Conservation (phyloP, 2,113 vertebrate species). For the Ciconia stormi region DNA sequence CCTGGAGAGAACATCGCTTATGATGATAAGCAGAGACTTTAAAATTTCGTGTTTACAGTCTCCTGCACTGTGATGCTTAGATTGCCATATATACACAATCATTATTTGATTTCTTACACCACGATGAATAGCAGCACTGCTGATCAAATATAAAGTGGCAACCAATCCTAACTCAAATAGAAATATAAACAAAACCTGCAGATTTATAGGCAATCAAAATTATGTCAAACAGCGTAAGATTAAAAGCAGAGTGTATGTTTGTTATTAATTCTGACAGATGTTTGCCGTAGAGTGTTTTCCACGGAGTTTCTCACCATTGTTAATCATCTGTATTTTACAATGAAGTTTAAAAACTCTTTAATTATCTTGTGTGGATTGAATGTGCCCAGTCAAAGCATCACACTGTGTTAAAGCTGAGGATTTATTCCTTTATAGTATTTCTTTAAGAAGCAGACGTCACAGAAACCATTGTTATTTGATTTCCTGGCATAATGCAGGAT, state of each 20-base stretch:
- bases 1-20: background rate
- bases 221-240: background rate
- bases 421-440: background rate
- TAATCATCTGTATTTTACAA: background rate
- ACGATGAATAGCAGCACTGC: background rate
- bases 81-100: background rate
- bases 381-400: background rate
- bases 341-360: background rate
- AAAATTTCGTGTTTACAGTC: slow-evolving; percentile 5
- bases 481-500: background rate
- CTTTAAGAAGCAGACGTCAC: background rate
- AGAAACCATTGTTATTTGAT: background rate
- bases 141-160: background rate
- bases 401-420: background rate
- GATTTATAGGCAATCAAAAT: slow-evolving; percentile 57
- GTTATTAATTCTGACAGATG: slow-evolving; percentile 17
- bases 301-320: background rate
- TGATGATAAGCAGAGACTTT: slow-evolving; percentile 23
- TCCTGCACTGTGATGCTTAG: background rate
- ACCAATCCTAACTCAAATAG: background rate
- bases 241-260: slow-evolving; percentile 1
- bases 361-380: background rate
- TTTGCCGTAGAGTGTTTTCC: background rate
- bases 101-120: slow-evolving; percentile 19
- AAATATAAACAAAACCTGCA: slow-evolving; percentile 9